Percentiles rank a stretch among this genome's conserved stretches.
Evolutionary conservation across 53 echinoderm and acorn worm genomes (phyloP).

Genomic region (Apostichopus leukothele): DNA sequence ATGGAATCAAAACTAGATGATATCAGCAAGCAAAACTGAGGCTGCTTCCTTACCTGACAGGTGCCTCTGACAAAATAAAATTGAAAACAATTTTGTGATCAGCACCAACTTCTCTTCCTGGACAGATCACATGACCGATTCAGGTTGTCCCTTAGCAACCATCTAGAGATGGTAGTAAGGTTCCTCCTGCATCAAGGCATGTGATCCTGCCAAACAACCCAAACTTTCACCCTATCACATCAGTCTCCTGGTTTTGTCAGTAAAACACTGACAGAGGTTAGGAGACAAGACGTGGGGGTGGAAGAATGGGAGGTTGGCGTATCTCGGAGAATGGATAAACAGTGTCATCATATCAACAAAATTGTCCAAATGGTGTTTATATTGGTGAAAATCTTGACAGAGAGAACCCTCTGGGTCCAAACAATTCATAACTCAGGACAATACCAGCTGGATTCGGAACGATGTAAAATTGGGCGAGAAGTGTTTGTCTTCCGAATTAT

Average conservation of each 20-base stretch:
- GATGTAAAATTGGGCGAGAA: too few species aligned
- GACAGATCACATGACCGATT: background rate
- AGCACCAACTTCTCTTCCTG: background rate
- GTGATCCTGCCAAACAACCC: slow-evolving; percentile 2
- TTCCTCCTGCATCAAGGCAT: background rate
- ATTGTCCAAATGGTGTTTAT: background rate
- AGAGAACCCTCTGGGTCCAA: too few species aligned
- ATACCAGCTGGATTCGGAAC: too few species aligned
- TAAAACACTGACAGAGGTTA: slow-evolving; percentile 5
- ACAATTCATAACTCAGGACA: too few species aligned
- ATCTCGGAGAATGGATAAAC: slow-evolving; percentile 94
- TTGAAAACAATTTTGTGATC: background rate
- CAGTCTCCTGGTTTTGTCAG: background rate
- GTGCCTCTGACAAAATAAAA: too few species aligned
- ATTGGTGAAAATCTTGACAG: too few species aligned
- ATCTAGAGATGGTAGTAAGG: background rate
- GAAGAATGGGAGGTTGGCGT: slow-evolving; percentile 22
- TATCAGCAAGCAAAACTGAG: too few species aligned
- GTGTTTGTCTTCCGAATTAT: too few species aligned
- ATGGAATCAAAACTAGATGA: too few species aligned
- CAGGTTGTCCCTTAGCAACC: background rate
- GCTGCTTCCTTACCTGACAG: too few species aligned
- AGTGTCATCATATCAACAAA: slow-evolving; percentile 64
- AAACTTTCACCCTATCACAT: background rate
- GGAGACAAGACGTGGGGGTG: background rate